Percentiles rank a stretch among this genome's conserved stretches.
Evolutionary conservation across 2,888 invertebrate species (phyloP).

Genomic region (Lasiommata megera): DNA sequence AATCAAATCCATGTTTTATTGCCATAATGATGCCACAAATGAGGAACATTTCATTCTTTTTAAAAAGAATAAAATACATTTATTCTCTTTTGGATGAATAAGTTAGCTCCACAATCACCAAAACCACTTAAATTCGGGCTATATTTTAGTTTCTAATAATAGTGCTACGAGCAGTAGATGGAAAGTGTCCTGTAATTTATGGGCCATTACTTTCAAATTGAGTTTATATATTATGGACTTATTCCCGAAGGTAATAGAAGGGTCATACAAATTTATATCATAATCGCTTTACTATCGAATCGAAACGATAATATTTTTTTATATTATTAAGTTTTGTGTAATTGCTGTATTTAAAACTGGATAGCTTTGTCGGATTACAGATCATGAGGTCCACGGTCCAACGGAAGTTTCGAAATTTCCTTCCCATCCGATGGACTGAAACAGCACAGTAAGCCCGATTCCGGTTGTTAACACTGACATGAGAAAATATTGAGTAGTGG

Average conservation of each 20-base stretch:
- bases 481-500: too few relatives aligned
- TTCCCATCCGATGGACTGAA: too few relatives aligned
- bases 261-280: constrained; percentile 3
- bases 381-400: too few relatives aligned
- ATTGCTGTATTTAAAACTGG: neutral
- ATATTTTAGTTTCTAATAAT: constrained; percentile 9
- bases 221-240: neutral
- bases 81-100: neutral
- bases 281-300: constrained; percentile 1
- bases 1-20: too few relatives aligned
- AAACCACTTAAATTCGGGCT: constrained; percentile 4
- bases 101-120: neutral
- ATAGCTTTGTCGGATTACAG: too few relatives aligned
- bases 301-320: neutral
- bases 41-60: too few relatives aligned
- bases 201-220: neutral
- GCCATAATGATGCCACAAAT: too few relatives aligned
- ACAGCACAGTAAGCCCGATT: too few relatives aligned
- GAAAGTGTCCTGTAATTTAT: constrained; percentile 5
- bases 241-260: neutral
- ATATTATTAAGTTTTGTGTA: neutral
- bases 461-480: too few relatives aligned
- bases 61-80: neutral
- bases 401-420: too few relatives aligned
- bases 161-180: neutral